A percentile compares a stretch with the other conserved stretches of the same genome.
These are phyloP conservation scores for Acanthosepion pharaonis DNA, from an alignment of 2,888 invertebrate genomes.

Conservation along the genomic window DNA sequence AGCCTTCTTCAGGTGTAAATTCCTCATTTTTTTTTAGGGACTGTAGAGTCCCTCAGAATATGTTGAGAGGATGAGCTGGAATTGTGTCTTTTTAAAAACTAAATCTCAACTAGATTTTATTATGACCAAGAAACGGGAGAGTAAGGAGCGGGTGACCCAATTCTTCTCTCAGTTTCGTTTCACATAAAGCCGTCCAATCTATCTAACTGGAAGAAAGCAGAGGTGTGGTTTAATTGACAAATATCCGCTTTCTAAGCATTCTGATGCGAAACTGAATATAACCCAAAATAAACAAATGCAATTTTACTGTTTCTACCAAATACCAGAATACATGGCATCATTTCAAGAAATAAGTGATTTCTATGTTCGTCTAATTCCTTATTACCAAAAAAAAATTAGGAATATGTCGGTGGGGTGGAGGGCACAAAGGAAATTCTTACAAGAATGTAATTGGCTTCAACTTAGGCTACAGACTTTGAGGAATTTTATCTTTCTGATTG, in stretches of 20 bases:
- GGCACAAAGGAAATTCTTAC: not conserved
- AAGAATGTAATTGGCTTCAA: not conserved
- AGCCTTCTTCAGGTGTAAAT: too few species aligned
- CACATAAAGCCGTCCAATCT: not conserved
- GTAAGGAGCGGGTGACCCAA: not conserved
- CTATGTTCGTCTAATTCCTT: not conserved
- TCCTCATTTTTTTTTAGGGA: too few species aligned
- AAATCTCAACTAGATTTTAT: not conserved
- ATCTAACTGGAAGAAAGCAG: not conserved
- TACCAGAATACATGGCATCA: not conserved
- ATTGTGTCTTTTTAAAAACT: too few species aligned
- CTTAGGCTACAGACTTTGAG: not conserved
- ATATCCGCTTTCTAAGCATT: not conserved
- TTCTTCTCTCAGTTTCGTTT: not conserved
- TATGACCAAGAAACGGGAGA: not conserved
- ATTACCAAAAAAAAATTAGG: not conserved
- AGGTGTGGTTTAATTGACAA: not conserved
- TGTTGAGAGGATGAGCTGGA: too few species aligned
- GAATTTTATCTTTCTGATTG: not conserved
- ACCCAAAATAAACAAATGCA: constrained; percentile 4
- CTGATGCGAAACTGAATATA: not conserved
- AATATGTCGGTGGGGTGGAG: not conserved
- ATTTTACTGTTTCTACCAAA: not conserved
- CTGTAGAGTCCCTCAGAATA: too few species aligned
- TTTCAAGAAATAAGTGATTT: not conserved